phyloP scores from a whole-genome alignment of 2,888 invertebrate genomes.

The Leucoptera coffeella region DNA sequence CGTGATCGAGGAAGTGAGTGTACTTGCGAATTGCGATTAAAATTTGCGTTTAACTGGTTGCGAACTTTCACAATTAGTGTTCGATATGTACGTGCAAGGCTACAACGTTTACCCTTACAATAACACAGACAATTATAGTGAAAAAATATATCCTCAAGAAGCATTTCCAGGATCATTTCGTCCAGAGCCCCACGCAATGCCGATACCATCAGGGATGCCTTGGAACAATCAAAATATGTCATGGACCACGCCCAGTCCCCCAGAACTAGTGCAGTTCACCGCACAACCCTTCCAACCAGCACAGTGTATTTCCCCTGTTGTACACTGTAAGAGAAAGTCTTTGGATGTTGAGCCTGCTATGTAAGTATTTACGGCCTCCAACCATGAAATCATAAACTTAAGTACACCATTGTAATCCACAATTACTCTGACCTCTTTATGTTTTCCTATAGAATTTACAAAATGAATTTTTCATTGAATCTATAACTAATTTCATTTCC shows the following conservation, averaged over 20 bases:
- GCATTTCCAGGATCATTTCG: constrained; percentile 18
- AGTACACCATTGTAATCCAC: too few relatives aligned
- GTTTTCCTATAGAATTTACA: too few relatives aligned
- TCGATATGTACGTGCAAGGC: constrained; percentile 33
- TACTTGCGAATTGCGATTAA: not conserved
- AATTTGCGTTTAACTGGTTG: too few relatives aligned
- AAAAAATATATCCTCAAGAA: constrained; percentile 35
- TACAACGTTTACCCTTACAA: constrained; percentile 24
- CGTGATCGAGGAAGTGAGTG: not conserved
- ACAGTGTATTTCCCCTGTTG: constrained; percentile 14
- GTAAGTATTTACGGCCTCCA: constrained; percentile 1
- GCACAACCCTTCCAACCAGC: constrained; percentile 17
- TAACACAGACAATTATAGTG: constrained; percentile 28
- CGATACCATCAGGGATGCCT: constrained; percentile 30
- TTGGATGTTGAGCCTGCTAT: constrained; percentile 24
- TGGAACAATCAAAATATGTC: constrained; percentile 50
- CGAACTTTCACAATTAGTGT: not conserved
- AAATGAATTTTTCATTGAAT: too few relatives aligned
- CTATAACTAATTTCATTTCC: too few relatives aligned
- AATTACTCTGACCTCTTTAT: too few relatives aligned
- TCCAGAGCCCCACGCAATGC: constrained; percentile 25
- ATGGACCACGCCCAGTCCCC: constrained; percentile 42
- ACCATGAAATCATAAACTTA: too few relatives aligned
- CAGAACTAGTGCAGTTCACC: constrained; percentile 40
- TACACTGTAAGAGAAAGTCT: constrained; percentile 40